Conservation (phyloP, 2,888 invertebrate genomes). For the Eupsilia transversa region DNA sequence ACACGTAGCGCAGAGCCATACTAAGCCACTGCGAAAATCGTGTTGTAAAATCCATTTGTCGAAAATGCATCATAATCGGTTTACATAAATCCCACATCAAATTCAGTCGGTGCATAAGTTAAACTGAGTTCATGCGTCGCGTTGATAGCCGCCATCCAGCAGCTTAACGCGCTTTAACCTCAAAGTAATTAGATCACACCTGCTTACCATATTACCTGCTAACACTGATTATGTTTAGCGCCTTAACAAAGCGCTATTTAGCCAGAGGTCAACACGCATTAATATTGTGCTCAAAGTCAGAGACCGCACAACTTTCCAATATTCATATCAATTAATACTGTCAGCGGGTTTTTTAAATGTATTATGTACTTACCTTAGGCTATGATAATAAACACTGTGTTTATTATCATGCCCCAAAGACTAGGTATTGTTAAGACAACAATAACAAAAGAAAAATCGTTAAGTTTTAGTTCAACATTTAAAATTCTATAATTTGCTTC, state of each 20-base stretch:
- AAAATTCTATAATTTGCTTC: too few relatives aligned
- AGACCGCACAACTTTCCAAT: conserved; percentile 38
- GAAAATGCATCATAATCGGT: conserved; percentile 5
- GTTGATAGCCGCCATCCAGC: conserved; percentile 35
- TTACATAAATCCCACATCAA: conserved; percentile 24
- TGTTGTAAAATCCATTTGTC: not conserved
- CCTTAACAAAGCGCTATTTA: conserved; percentile 39
- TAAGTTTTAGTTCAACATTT: too few relatives aligned
- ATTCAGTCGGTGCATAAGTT: conserved; percentile 26
- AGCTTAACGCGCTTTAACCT: conserved; percentile 43
- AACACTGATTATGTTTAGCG: conserved; percentile 37
- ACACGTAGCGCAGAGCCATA: not conserved
- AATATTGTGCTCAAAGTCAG: conserved; percentile 30
- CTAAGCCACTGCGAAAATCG: not conserved
- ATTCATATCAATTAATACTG: conserved; percentile 18
- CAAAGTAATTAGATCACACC: conserved; percentile 42
- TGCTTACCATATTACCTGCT: conserved; percentile 48
- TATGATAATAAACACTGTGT: too few relatives aligned
- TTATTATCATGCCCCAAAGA: not conserved
- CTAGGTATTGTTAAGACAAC: not conserved
- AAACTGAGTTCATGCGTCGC: conserved; percentile 13
- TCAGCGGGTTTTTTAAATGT: conserved; percentile 15
- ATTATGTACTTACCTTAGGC: not conserved
- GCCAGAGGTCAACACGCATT: conserved; percentile 31
- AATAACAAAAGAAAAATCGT: not conserved